Evolutionary conservation across 2,113 vertebrate genomes (phyloP).

Genomic region (Prunella fulvescens): DNA sequence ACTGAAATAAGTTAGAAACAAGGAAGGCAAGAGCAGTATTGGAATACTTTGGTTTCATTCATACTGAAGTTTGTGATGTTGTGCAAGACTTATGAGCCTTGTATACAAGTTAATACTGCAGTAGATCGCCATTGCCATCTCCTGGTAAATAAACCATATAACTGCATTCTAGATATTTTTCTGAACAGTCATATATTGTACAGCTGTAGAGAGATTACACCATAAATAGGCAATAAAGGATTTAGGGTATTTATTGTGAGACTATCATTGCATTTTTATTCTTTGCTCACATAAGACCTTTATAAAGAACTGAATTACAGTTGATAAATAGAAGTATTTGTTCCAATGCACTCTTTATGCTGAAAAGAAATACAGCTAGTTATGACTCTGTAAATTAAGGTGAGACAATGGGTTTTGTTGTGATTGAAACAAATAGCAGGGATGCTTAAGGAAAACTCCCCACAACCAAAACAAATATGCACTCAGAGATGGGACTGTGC

Average conservation of each 20-base stretch:
- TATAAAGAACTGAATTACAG: conserved; percentile 61
- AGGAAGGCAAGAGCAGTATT: conserved; percentile 34
- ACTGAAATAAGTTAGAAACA: conserved; percentile 55
- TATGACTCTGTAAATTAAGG: conserved; percentile 71
- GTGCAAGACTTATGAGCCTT: background rate
- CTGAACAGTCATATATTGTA: conserved; percentile 49
- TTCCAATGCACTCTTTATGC: conserved; percentile 58
- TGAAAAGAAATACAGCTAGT: conserved; percentile 60
- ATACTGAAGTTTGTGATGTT: background rate
- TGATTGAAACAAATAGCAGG: conserved; percentile 66
- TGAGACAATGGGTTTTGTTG: conserved; percentile 49
- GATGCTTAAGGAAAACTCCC: conserved; percentile 5
- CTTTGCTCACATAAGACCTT: conserved; percentile 64
- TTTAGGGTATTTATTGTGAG: conserved; percentile 68
- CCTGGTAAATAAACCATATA: conserved; percentile 67
- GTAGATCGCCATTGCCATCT: conserved; percentile 81
- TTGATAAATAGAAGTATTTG: conserved; percentile 68
- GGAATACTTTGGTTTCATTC: conserved; percentile 38
- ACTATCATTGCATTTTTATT: conserved; percentile 65
- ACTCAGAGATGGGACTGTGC: background rate
- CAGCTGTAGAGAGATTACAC: conserved; percentile 47
- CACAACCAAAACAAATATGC: background rate
- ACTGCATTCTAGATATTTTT: conserved; percentile 33
- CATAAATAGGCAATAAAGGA: conserved; percentile 66
- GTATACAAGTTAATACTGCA: conserved; percentile 15